Evolutionary conservation across 2,797 vertebrate genomes (phyloP), one percentile per base, ranked within the genome.

Genomic region (Centroberyx gerrardi): DNA sequence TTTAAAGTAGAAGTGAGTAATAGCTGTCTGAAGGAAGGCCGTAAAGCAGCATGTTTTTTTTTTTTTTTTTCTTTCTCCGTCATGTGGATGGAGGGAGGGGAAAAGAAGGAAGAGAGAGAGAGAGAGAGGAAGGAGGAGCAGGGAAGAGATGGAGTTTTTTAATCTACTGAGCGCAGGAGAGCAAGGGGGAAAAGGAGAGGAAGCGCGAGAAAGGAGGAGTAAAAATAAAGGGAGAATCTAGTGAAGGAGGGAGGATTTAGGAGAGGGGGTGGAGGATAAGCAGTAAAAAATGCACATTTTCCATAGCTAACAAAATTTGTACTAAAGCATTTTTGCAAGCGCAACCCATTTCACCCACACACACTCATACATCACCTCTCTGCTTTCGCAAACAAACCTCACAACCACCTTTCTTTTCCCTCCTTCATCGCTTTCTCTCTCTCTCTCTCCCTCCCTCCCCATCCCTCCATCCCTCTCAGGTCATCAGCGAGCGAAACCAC

Each of bases 1-100:
- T 98, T 98, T 97, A 96, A 97, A 97, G 95, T 94, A 97, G 96
- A 96, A 96, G 96, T 97, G 97, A 98, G 96, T 98, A 98, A 98
- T 97, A 96, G 96, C 97, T 90, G 95, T 96, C 95, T 95, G 96
- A 96, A 94, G 93, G 89, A 94, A 96, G 96, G 96, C 96, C 90
- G 95, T 98, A 98, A 98, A 98, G 95, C 94, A 95, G 91, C 74
- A 88, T 91, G 66, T 52, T 62, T 51, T 71, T 60, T 27, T 55
- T 33, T 28, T 61, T 46, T 55, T 63, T 83, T 78, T 82, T 95
- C 94, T 94, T 95, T 94, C 93, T 96, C 65, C 42, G 64, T 88
- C 70, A 82, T 77, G 95, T 91, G 92, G 72, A 89, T 90, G 93
- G 95, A 94, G 94, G 94, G 93, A 92, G 90, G 14, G 36, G n/a